phyloP scores from a whole-genome alignment of 2,113 vertebrate genomes.

The Bagarius yarrelli region DNA sequence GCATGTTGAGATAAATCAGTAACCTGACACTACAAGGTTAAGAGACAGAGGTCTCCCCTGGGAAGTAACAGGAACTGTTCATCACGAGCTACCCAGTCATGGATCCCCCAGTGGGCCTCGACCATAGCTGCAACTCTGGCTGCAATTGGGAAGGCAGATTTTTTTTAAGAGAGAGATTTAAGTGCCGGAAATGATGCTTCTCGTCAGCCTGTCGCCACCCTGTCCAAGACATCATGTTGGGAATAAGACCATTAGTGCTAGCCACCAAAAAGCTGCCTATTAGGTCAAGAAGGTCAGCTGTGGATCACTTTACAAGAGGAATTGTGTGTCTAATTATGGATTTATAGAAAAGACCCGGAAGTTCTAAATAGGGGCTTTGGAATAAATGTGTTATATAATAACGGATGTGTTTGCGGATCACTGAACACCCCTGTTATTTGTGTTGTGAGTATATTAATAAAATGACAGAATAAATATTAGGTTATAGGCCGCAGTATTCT shows the following conservation, averaged over 20 bases:
- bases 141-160: constrained; percentile 51
- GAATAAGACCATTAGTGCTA: constrained; percentile 44
- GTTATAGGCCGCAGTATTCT: neutral
- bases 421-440: neutral
- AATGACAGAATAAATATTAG: neutral
- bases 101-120: constrained; percentile 27
- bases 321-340: constrained; percentile 8
- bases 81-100: constrained; percentile 48
- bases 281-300: constrained; percentile 43
- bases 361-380: neutral
- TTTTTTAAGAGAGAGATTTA: constrained; percentile 52
- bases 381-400: neutral
- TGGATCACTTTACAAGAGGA: constrained; percentile 44
- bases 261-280: constrained; percentile 38
- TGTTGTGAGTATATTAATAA: neutral
- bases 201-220: constrained; percentile 42
- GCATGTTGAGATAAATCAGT: constrained; percentile 54
- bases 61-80: constrained; percentile 65
- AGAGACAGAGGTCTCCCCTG: constrained; percentile 52
- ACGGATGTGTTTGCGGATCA: neutral
- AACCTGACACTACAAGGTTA: constrained; percentile 61
- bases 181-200: constrained; percentile 63
- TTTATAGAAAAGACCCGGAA: neutral
- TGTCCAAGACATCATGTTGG: constrained; percentile 42
- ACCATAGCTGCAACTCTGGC: constrained; percentile 26